Conservation (phyloP, 2,797 vertebrate species). For the Sebastes kiyomatsui region DNA sequence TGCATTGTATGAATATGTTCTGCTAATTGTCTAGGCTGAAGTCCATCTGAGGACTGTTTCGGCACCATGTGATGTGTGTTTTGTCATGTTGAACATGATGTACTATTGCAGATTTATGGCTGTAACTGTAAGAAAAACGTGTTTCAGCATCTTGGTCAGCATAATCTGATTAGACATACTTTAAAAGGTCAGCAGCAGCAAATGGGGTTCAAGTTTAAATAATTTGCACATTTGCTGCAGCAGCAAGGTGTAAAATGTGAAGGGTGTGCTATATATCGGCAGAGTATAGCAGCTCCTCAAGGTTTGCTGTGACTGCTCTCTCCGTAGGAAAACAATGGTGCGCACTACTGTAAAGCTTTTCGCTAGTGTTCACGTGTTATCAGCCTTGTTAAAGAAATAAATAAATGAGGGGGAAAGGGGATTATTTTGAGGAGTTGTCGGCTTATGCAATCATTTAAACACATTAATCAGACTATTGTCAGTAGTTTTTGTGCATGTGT, state of each 20-base stretch:
- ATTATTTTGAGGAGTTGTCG: conserved; percentile 13
- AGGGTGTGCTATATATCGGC: neutral
- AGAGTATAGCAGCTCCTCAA: neutral
- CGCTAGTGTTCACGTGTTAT: neutral
- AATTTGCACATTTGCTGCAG: neutral
- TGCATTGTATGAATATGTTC: neutral
- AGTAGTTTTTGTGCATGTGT: conserved; percentile 15
- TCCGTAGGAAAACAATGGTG: neutral
- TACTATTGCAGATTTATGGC: neutral
- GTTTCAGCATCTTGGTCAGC: neutral
- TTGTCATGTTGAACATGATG: neutral
- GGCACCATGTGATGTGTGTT: neutral
- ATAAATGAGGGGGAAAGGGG: neutral
- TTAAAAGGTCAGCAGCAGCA: neutral
- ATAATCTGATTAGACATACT: neutral
- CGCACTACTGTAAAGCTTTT: neutral
- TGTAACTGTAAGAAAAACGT: neutral
- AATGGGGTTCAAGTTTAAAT: neutral
- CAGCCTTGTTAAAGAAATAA: conserved; percentile 7
- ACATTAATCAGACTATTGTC: conserved; percentile 29
- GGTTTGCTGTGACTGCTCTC: neutral
- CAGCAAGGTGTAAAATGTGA: neutral
- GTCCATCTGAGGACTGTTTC: neutral
- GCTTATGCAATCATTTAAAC: conserved; percentile 2
- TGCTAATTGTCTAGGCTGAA: neutral